phyloP scores from a whole-genome alignment of 2,113 vertebrate species.

The Gyps fulvus region DNA sequence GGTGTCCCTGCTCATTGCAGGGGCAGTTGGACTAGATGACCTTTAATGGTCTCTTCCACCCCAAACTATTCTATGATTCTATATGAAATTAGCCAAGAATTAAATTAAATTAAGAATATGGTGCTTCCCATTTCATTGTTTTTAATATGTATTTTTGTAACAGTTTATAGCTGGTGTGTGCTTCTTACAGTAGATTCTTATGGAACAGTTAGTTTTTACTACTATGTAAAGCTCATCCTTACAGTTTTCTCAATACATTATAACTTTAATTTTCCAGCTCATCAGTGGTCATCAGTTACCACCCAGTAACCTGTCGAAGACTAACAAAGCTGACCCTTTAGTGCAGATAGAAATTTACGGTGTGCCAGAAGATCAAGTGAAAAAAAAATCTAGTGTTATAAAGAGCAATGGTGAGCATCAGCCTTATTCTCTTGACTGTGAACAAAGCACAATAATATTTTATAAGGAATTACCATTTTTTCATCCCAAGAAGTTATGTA shows the following conservation, averaged over 20 bases:
- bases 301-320: constrained; percentile 57
- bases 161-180: not conserved
- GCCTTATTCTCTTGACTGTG: not conserved
- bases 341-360: constrained; percentile 84
- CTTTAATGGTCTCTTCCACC: not conserved
- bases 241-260: not conserved
- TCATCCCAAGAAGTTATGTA: not conserved
- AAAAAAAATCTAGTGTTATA: constrained; percentile 73
- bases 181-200: not conserved
- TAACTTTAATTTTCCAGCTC: constrained; percentile 72
- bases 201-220: not conserved
- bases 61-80: not conserved
- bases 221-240: not conserved
- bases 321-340: constrained; percentile 72
- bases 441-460: not conserved
- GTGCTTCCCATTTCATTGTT: not conserved
- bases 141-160: not conserved
- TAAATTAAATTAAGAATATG: not conserved
- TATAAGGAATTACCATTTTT: not conserved
- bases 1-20: not conserved
- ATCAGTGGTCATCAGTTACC: constrained; percentile 83
- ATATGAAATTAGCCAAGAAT: not conserved
- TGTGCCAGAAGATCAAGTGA: constrained; percentile 70
- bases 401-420: constrained; percentile 82
- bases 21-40: not conserved